Percentiles rank a stretch among this genome's conserved stretches.
Evolutionary conservation across 1,140 invertebrate species (phyloP).

Genomic region (Vollenhovia emeryi): DNA sequence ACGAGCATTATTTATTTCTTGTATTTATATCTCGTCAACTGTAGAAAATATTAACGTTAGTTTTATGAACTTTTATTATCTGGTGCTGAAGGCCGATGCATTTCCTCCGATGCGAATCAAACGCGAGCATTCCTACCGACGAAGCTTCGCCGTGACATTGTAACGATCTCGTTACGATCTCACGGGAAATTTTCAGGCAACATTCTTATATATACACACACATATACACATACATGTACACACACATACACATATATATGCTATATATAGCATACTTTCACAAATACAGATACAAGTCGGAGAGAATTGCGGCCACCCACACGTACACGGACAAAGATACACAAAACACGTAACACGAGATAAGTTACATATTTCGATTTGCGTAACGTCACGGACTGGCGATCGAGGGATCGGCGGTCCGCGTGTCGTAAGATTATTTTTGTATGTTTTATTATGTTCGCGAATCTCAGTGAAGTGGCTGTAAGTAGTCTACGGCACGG

Average conservation of each 20-base stretch:
- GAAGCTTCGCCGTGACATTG: neutral
- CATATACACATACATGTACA: neutral
- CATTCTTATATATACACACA: slow-evolving; percentile 3
- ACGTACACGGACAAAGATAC: no score
- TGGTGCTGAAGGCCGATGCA: slow-evolving; percentile 62
- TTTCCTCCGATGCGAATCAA: slow-evolving; percentile 28
- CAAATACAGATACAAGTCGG: slow-evolving; percentile 12
- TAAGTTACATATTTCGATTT: slow-evolving; percentile 40
- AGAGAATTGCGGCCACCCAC: slow-evolving; percentile 9
- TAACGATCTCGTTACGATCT: neutral
- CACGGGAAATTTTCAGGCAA: neutral
- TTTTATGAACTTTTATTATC: slow-evolving; percentile 66
- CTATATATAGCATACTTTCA: slow-evolving; percentile 25
- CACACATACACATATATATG: no score
- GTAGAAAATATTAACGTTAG: slow-evolving; percentile 64
- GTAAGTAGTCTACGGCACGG: neutral
- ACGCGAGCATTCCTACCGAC: slow-evolving; percentile 9
- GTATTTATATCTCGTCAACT: slow-evolving; percentile 71
- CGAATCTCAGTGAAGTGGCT: slow-evolving; percentile 6
- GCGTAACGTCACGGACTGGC: slow-evolving; percentile 18
- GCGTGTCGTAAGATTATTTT: slow-evolving; percentile 24
- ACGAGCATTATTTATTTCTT: slow-evolving; percentile 73
- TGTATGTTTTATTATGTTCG: slow-evolving; percentile 20
- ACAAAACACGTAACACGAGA: no score
- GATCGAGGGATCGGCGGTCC: slow-evolving; percentile 15